Base-by-base conservation (phyloP, 2,888 invertebrate species). In the Tiliacea aurago region DNA sequence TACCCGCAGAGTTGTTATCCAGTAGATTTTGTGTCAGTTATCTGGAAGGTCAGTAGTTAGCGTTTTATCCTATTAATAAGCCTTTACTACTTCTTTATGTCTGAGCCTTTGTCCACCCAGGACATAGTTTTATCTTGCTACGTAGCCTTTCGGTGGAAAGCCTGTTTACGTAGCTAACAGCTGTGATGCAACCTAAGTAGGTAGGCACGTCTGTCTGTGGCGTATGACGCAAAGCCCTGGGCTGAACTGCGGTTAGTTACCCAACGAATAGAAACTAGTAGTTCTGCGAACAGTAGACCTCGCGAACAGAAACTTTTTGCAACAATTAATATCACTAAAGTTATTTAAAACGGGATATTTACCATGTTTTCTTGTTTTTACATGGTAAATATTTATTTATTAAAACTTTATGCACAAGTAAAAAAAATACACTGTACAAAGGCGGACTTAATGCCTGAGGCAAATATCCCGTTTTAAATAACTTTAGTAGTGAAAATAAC, bases 161-260 rank as follows among this genome's bases (percentile, higher is more conserved):
- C 20, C n/a, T 43, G 6, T 41, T 18, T 10, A 37, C n/a, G 20
- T 67, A 43, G 69, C n/a, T 69, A 23, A 33, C 20, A 70, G 70
- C 28, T 41, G 71, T 71, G 49, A 28, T 49, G 20, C 18, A 33
- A 23, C 45, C 37, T 13, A 18, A 69, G 23, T 18, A 41, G 45
- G 18, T n/a, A n/a, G 11, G 18, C 1, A 33, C 28, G 9, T 69
- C 28, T n/a, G n/a, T n/a, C 15, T 51, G 70, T 51, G 28, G 15
- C 15, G 15, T 28, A 28, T 33, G 51, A 43, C 41, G 13, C 13
- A 33, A 41, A n/a, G n/a, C n/a, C 23, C 41, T 51, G 9, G n/a
- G 18, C n/a, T 43, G n/a, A 43, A 33, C 41, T 28, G 5, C 13
- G 28, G n/a, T 70, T 69, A 33, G 3, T 41, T 20, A 68, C 33